Base-by-base conservation (phyloP, 1,140 invertebrate genomes). In the Sycophila sp. region DNA sequence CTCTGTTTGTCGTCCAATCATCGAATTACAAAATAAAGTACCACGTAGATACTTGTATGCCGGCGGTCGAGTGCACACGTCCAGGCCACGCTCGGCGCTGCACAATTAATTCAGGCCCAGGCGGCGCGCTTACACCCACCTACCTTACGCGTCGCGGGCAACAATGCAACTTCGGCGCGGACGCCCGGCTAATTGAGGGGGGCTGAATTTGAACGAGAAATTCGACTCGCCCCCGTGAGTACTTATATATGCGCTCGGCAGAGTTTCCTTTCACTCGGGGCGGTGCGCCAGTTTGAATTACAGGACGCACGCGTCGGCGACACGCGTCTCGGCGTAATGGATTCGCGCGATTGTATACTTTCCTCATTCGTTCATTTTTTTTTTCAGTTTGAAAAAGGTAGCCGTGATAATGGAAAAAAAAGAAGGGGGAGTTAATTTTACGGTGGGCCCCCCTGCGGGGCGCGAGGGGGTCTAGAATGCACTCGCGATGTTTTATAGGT, bases 131-230 rank as follows among this genome's bases (percentile, higher is more conserved):
- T 24, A 1, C 38, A 2, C 19, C 10, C 19, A 47, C 42, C 42
- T 47, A 47, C 42, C n/a, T n/a, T n/a, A n/a, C n/a, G n/a, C n/a
- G n/a, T n/a, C n/a, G n/a, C n/a, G n/a, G n/a, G n/a, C n/a, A n/a
- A n/a, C n/a, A n/a, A n/a, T n/a, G n/a, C n/a, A n/a, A n/a, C n/a
- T n/a, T n/a, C n/a, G n/a, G n/a, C n/a, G n/a, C n/a, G n/a, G n/a
- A n/a, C n/a, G n/a, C n/a, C n/a, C n/a, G n/a, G 51, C 51, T 55
- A 55, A 55, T 55, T 55, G 51, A 55, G 28, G 51, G 26, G 51
- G 28, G 51, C 28, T 0, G 24, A n/a, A n/a, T n/a, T n/a, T n/a
- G n/a, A n/a, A n/a, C n/a, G n/a, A 55, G 28, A 55, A 55, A 55
- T 55, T 55, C 26, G 51, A 55, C 8, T 6, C 51, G n/a, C n/a